Base-by-base conservation (phyloP, 37 sponge, comb jelly and placozoan species). In the Eunapius fragilis region DNA sequence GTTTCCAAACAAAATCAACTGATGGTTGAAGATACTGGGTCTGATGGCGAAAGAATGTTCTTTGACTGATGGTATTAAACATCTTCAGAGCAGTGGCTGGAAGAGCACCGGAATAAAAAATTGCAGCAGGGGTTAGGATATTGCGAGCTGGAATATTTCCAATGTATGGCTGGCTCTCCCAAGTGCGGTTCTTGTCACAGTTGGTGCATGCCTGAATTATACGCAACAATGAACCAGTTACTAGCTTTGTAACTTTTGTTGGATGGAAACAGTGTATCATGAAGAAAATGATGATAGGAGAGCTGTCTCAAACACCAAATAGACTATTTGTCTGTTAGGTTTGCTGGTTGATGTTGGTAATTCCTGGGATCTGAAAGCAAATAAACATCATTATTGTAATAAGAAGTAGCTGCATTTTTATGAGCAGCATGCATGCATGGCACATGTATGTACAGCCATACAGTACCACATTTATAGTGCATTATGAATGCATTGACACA, bases 41-140 rank as follows among this genome's bases (percentile, higher is more conserved):
- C 48, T 92, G 93, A 73, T 89, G 89, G 12, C 71, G 26, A 76
- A 86, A 92, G 67, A 38, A 92, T 23, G 89, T 92, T 28, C 86
- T 26, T 26, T 27, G 19, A 37, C 85, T 67, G 23, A 85, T 85
- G 0, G 84, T 27, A 7, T 84, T 68, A 3, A 92, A 69, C 13
- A 92, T 31, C 10, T 33, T 71, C 26, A 92, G 37, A 13, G 70
- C 77, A 72, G 87, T 77, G 26, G 88, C 10, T 79, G 92, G 88
- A 24, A 86, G 72, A 68, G 88, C 78, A 37, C 88, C 92, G 69
- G 85, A 33, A 75, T 28, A 90, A 0, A 90, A 32, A 80, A 86
- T 91, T 14, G 91, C 47, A 33, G 87, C 78, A 32, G 87, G 82
- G 17, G 82, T 31, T 25, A 76, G 67, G 14, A 91, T 81, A 37